Evolutionary conservation across 2,888 invertebrate genomes (phyloP), one percentile per base, ranked within the genome.

Genomic region (Myathropa florea): DNA sequence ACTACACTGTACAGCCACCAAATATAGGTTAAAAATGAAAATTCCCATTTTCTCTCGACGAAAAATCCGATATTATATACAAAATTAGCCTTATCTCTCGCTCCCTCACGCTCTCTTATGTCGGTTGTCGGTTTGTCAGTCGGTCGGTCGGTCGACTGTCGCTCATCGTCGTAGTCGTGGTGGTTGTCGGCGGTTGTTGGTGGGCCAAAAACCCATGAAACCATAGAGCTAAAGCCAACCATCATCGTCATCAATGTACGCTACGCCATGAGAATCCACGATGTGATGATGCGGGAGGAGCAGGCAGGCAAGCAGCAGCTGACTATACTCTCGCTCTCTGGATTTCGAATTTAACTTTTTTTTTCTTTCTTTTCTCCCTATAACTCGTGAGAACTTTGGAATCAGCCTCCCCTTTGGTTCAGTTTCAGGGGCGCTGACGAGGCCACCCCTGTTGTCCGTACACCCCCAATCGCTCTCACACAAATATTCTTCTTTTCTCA

Each of bases 21-120:
- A 86, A 86, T 86, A 86, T 86, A 86, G 86, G 86, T 86, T 86
- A 86, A 86, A 83, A 86, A 83, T 86, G 86, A 86, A 86, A 86
- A 86, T 86, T 83, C 75, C 83, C 79, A 86, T 82, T 71, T 86
- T 83, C 86, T 79, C 63, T 86, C 71, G 73, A 26, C 63, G 82
- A 86, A 86, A 86, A 86, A 86, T 83, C 75, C 83, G 79, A 83
- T 86, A 83, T 67, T 82, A 83, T 86, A 83, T 83, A 86, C 75
- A 57, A 71, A 83, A 86, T 83, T 86, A 78, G 86, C 86, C 86
- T 86, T 78, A 86, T 86, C 83, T 86, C 86, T 86, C 83, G 82
- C 67, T 81, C 75, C 55, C 75, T 81, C 81, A 63, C 36, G 60
- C 77, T 57, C 76, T 65, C 36, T 28, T 61, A 24, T 24, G 57